Conservation (phyloP, 2,888 invertebrate species). For the Macrophya alboannulata region DNA sequence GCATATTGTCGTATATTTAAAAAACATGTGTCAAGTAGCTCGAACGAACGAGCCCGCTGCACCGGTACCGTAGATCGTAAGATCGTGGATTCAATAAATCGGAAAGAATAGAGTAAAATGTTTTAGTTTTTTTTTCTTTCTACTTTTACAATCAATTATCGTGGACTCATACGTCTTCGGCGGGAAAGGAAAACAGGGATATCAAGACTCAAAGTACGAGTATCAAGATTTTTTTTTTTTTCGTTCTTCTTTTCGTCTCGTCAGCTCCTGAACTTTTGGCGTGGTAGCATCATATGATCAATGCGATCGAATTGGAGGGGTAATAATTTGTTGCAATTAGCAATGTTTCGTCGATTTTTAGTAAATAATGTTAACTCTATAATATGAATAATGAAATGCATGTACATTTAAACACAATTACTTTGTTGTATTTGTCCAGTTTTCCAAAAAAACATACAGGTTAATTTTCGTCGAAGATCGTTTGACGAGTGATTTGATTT, state of each 20-base stretch:
- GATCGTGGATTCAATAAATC: neutral
- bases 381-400: too few species aligned
- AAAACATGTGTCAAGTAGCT: neutral
- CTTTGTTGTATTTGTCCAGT: too few species aligned
- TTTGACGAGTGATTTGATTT: neutral
- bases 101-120: neutral
- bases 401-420: too few species aligned
- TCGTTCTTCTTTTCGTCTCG: neutral
- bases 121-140: neutral
- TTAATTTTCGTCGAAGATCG: neutral
- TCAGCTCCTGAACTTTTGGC: neutral
- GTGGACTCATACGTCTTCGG: neutral
- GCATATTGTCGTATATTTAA: neutral
- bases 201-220: neutral
- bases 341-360: too few species aligned
- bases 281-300: too few species aligned
- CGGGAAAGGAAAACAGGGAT: neutral
- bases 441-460: neutral
- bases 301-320: too few species aligned
- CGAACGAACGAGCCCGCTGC: neutral
- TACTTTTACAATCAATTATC: neutral
- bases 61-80: neutral
- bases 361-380: too few species aligned
- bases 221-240: neutral
- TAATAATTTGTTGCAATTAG: too few species aligned